Evolutionary conservation across 2,888 invertebrate species (phyloP), one percentile per base, ranked within the genome.

Genomic region (Chymomyza fuscimana): DNA sequence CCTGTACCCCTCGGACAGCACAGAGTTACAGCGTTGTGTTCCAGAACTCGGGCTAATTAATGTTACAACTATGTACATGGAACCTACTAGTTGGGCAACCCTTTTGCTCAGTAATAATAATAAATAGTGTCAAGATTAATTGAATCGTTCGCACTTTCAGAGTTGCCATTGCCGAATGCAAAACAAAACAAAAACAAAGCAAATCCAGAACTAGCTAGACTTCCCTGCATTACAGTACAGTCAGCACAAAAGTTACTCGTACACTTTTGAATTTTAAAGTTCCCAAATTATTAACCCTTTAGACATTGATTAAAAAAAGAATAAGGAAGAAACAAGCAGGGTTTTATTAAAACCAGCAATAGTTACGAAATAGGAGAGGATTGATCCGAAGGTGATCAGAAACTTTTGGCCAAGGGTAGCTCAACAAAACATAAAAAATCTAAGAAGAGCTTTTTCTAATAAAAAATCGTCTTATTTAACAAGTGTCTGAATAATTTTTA

Each of bases 41-140:
- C 68, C 74, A 71, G 67, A 79, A 74, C 83, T 82, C 81, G 86
- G 85, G 87, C 86, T 86, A 86, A 86, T 86, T 86, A 86, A 86
- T 86, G 89, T 86, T 81, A 88, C 85, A 67, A 62, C 67, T 63
- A 63, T 52, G 62, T 46, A 46, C 40, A 46, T 46, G 40, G 40
- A 10, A 83, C 80, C 84, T 76, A 32, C 32, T 7, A 84, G 82
- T 88, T 84, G 83, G 84, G 76, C 79, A 86, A 82, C 74, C 84
- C 63, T 25, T 36, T 56, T 12, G 5, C 64, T 25, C 25, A 29
- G 22, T 86, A 87, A 87, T 88, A 86, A 87, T 89, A 81, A 85
- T 84, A 87, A 86, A 85, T 82, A 83, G 90, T 89, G 90, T 90
- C 87, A 84, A 89, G 90, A 89, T 91, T 91, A 90, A 90, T 90